Percentiles rank a stretch among this genome's conserved stretches.
These are phyloP conservation scores for Metalampra italica DNA, from an alignment of 2,888 invertebrate genomes.

Conservation along the genomic window DNA sequence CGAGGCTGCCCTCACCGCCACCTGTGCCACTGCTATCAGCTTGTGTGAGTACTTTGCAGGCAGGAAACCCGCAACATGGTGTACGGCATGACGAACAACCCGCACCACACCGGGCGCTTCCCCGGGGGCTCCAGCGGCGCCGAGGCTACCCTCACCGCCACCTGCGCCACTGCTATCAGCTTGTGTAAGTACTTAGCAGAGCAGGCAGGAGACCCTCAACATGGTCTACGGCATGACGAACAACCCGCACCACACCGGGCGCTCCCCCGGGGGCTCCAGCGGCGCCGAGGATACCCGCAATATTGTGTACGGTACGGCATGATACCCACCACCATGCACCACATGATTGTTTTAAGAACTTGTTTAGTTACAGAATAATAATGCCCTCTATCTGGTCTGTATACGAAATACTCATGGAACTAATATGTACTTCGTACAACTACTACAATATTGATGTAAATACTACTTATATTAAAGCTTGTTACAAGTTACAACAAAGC, in stretches of 20 bases:
- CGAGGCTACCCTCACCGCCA: slow-evolving; percentile 86
- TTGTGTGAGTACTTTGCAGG: slow-evolving; percentile 82
- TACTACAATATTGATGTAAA: too few relatives aligned
- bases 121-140: slow-evolving; percentile 97
- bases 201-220: slow-evolving; percentile 90
- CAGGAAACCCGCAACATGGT: slow-evolving; percentile 92
- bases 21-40: slow-evolving; percentile 90
- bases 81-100: slow-evolving; percentile 93
- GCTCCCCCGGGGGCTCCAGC: slow-evolving; percentile 94
- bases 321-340: slow-evolving; percentile 93
- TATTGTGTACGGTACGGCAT: slow-evolving; percentile 85
- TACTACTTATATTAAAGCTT: too few relatives aligned
- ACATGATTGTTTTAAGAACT: slow-evolving; percentile 52
- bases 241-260: slow-evolving; percentile 93
- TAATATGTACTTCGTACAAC: too few relatives aligned
- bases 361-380: neutral
- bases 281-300: slow-evolving; percentile 91
- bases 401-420: too few relatives aligned
- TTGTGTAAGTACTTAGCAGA: slow-evolving; percentile 80
- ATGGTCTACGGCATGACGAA: slow-evolving; percentile 91
- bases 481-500: too few relatives aligned
- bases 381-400: too few relatives aligned
- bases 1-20: slow-evolving; percentile 86
- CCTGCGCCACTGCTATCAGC: slow-evolving; percentile 90
- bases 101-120: slow-evolving; percentile 91